Base-by-base conservation (phyloP, 2,888 invertebrate genomes). In the Apodemia duryi region DNA sequence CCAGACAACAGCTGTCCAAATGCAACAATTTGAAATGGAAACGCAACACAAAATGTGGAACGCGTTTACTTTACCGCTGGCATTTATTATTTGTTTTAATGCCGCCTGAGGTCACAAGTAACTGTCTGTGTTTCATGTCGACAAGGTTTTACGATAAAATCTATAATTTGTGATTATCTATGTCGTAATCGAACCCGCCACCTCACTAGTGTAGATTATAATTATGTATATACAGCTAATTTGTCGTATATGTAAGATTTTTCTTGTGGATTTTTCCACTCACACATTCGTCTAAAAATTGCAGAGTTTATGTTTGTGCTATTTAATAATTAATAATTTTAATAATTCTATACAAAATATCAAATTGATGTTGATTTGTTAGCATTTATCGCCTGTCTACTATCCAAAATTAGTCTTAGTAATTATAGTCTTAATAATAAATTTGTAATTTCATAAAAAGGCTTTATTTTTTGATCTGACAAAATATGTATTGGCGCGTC, bases 1-100 rank as follows among this genome's bases (percentile, higher is more conserved):
- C 73, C 77, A 81, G 77, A 75, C 77, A 67, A 63, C 83, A 83
- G 77, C 83, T 84, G 83, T 76, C 62, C 75, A 81, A 82, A 83
- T 72, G 67, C 57, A 68, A 70, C 68, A 75, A 71, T 64, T 67
- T 66, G 62, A 70, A 67, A 68, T 68, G 66, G 67, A 67, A 67
- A 70, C 67, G 62, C 63, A 63, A 63, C 67, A 69, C 65, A 68
- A 63, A 71, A 72, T 74, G 68, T 73, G 63, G 71, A 69, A 70
- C 70, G 70, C 70, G 66, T 68, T 71, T 69, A 70, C 70, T 73
- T 71, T 67, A 70, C 65, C 52, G 67, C 69, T 68, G 71, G 68
- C 67, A 74, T 77, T 73, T 74, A 68, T 73, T 73, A 68, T 74
- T 73, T 70, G 68, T 71, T 69, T 72, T 69, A 69, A 70, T 66